phyloP scores from a whole-genome alignment of 2,888 invertebrate species.

The Luffia ferchaultella region DNA sequence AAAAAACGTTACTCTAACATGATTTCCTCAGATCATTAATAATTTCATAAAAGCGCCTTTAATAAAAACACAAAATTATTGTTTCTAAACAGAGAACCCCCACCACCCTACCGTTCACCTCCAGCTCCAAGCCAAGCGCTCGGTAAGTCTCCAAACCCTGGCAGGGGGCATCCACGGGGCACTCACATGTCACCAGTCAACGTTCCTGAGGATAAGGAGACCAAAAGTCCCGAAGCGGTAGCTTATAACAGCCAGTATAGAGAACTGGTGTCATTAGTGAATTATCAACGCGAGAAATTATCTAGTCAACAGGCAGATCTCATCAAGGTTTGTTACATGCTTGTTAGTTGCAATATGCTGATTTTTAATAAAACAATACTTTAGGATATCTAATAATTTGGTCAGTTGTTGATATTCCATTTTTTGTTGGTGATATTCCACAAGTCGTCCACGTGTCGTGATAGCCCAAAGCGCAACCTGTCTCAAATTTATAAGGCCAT shows the following conservation, averaged over 20 bases:
- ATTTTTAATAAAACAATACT: not conserved
- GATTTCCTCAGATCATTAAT: too few species aligned
- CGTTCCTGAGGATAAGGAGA: constrained; percentile 35
- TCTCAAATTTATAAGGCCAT: too few species aligned
- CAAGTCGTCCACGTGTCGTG: too few species aligned
- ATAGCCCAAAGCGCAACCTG: too few species aligned
- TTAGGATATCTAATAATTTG: constrained; percentile 4
- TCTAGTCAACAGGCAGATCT: constrained; percentile 90
- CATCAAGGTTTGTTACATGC: constrained; percentile 73
- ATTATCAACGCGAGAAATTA: constrained; percentile 90
- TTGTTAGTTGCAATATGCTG: too few species aligned
- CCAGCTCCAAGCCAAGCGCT: constrained; percentile 48
- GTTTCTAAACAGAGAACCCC: constrained; percentile 41
- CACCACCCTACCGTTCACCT: constrained; percentile 58
- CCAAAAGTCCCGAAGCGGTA: constrained; percentile 65
- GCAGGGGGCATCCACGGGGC: constrained; percentile 25
- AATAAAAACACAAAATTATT: not conserved
- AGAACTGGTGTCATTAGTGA: constrained; percentile 87
- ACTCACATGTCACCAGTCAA: constrained; percentile 55
- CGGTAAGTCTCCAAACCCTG: constrained; percentile 49
- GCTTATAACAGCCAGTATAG: constrained; percentile 79
- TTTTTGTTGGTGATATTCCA: not conserved
- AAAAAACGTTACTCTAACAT: too few species aligned
- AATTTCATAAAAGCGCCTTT: too few species aligned
- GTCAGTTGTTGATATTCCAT: not conserved